Percentiles rank a stretch among this genome's conserved stretches.
Conservation (phyloP, 2,888 invertebrate species). For the Chymomyza amoena region DNA sequence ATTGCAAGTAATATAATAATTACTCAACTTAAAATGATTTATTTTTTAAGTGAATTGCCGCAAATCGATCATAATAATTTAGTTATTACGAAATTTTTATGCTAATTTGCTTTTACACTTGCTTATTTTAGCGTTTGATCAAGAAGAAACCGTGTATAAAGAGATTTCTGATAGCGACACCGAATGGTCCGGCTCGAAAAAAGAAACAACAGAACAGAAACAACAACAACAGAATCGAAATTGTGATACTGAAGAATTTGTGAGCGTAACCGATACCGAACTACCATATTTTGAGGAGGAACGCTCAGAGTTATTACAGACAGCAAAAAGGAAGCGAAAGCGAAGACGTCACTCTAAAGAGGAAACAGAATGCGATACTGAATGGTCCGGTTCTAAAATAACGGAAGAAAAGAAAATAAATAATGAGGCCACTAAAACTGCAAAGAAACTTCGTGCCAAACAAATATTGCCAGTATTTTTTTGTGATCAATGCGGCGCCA, state of each 20-base stretch:
- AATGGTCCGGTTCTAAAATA: background rate
- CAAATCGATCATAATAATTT: no score
- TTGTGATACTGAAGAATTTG: background rate
- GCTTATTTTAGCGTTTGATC: background rate
- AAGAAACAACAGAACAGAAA: background rate
- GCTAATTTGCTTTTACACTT: no score
- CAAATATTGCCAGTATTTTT: conserved; percentile 55
- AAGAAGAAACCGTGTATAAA: background rate
- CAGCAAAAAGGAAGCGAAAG: conserved; percentile 45
- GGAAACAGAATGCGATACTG: background rate
- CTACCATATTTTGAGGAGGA: background rate
- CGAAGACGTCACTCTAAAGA: conserved; percentile 19
- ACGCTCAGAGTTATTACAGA: conserved; percentile 18
- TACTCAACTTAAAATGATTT: no score
- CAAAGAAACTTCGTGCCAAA: conserved; percentile 33
- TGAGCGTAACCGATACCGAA: background rate
- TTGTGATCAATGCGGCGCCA: conserved; percentile 73
- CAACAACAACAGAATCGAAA: conserved; percentile 1
- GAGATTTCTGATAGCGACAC: background rate
- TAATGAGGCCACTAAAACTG: background rate
- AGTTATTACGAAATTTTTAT: no score
- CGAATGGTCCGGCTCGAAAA: background rate
- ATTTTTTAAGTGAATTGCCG: no score
- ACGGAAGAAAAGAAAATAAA: background rate
- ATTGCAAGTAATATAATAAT: no score